phyloP scores from a whole-genome alignment of 2,113 vertebrate genomes.

The Chloroceryle aenea region DNA sequence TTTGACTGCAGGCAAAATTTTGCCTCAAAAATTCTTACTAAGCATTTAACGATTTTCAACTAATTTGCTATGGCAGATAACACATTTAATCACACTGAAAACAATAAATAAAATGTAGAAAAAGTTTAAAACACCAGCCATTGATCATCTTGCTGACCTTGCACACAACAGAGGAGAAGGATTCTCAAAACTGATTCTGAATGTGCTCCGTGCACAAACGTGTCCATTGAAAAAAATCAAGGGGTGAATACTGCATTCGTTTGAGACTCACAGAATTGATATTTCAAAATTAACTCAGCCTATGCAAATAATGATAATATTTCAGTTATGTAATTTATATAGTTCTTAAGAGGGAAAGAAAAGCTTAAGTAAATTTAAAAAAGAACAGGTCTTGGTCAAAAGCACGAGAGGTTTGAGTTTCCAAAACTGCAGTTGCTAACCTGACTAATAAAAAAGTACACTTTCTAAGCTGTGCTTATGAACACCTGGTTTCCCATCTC shows the following conservation, averaged over 20 bases:
- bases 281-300: not conserved
- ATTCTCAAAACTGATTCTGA: not conserved
- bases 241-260: not conserved
- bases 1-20: not conserved
- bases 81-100: not conserved
- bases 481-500: not conserved
- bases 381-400: not conserved
- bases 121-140: not conserved
- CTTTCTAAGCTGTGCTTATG: not conserved
- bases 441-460: not conserved
- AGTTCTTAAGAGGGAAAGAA: too few relatives aligned
- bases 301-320: not conserved
- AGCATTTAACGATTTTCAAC: not conserved
- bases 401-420: not conserved
- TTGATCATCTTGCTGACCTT: not conserved
- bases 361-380: not conserved
- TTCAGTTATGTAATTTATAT: not conserved
- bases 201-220: not conserved
- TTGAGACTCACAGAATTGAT: not conserved
- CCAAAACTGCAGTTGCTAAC: not conserved
- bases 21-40: not conserved
- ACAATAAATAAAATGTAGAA: not conserved
- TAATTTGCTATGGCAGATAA: not conserved
- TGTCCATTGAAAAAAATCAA: not conserved
- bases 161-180: not conserved